Evolutionary conservation across 2,888 invertebrate species (phyloP).

Genomic region (Synergus japonicus): DNA sequence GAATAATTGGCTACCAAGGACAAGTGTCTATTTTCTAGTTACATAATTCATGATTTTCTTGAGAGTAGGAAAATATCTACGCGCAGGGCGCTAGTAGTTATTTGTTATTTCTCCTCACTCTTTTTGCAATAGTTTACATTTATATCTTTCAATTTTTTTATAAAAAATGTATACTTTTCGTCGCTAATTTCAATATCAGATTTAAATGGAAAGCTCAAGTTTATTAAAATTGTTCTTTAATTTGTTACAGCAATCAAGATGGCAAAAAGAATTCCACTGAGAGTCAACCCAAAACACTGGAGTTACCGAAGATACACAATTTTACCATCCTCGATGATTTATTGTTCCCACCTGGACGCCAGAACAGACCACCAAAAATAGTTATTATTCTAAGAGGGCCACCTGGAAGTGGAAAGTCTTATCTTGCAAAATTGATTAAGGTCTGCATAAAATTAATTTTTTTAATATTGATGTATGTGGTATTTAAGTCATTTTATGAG

Average conservation of each 20-base stretch:
- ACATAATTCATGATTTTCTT: neutral
- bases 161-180: neutral
- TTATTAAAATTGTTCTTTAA: conserved; percentile 27
- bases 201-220: neutral
- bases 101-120: neutral
- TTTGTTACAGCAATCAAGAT: conserved; percentile 62
- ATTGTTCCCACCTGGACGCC: conserved; percentile 88
- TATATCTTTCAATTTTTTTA: neutral
- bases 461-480: neutral
- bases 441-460: conserved; percentile 71
- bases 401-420: conserved; percentile 97
- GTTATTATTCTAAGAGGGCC: conserved; percentile 94
- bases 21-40: conserved; percentile 23
- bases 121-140: neutral
- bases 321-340: conserved; percentile 89
- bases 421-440: conserved; percentile 92
- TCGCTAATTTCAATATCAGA: neutral
- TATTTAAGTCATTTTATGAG: neutral
- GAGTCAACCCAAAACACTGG: conserved; percentile 66
- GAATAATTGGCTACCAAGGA: conserved; percentile 8
- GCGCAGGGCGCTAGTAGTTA: conserved; percentile 16
- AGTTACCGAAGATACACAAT: conserved; percentile 72
- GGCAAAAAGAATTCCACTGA: conserved; percentile 60
- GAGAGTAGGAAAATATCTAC: neutral
- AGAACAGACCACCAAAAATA: conserved; percentile 88